phyloP scores from a whole-genome alignment of 92 coral and sea anemone species.

The Zoanthus sansibaricus region DNA sequence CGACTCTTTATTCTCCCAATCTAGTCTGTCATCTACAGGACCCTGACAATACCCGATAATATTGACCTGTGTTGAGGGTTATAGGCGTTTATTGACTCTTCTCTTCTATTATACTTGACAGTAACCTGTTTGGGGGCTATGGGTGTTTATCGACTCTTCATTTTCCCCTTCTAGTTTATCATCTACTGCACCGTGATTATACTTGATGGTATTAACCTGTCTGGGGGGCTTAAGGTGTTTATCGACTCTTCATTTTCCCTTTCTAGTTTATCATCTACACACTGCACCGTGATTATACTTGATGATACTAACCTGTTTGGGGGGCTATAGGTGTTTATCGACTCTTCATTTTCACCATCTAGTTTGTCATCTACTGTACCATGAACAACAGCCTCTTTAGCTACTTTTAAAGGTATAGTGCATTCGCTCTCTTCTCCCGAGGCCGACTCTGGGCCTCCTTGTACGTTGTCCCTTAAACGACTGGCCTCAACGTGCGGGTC shows the following conservation, averaged over 20 bases:
- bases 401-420: conserved; percentile 72
- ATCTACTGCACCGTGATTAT: conserved; percentile 37
- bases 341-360: conserved; percentile 77
- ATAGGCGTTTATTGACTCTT: no score
- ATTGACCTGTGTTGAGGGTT: no score
- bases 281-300: neutral
- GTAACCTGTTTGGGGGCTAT: conserved; percentile 75
- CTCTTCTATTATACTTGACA: neutral
- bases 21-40: conserved; percentile 72
- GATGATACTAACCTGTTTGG: conserved; percentile 60
- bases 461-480: conserved; percentile 75
- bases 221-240: conserved; percentile 72
- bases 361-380: conserved; percentile 76
- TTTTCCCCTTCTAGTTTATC: conserved; percentile 81
- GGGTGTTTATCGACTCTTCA: conserved; percentile 59
- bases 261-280: conserved; percentile 77
- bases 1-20: conserved; percentile 72
- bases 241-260: conserved; percentile 69
- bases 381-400: conserved; percentile 82
- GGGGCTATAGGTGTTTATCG: conserved; percentile 66
- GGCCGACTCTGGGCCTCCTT: conserved; percentile 45
- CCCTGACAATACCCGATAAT: no score
- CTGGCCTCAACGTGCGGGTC: conserved; percentile 93
- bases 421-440: conserved; percentile 43
- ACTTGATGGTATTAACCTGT: conserved; percentile 47